Evolutionary conservation across 2,888 invertebrate genomes (phyloP), one percentile per base, ranked within the genome.

Genomic region (Tipula lateralis): DNA sequence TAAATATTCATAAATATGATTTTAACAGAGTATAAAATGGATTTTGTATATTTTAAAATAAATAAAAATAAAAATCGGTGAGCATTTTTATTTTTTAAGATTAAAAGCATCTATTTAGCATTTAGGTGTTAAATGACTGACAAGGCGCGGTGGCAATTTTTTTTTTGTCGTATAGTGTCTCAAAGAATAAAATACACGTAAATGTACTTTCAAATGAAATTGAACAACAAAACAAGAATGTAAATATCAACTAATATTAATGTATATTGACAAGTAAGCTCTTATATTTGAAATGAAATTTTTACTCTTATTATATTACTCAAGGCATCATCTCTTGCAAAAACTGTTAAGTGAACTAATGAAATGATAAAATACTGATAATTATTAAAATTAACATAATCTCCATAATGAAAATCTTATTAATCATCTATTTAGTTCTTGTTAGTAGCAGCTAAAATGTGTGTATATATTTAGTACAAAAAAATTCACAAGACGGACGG

Each of bases 141-240:
- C 88, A 88, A 89, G 89, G 87, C 88, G 88, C 88, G 89, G 89
- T 88, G 88, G 88, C 88, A 90, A 90, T 66, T 66, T 66, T 50
- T 66, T 66, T 24, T 44, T 16, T 50, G 5, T 50, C 39, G 0
- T 66, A 24, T 66, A 66, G 12, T 66, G 66, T 66, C 66, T 66
- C 66, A 66, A 24, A 66, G 66, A 66, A 66, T 66, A 44, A 5
- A 32, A 32, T 39, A 39, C 13, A 13, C 13, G 9, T 66, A 9
- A 24, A 66, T 24, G 66, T 66, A 66, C 66, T 66, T 66, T 66
- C 66, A 66, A 66, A 66, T 66, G 16, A 50, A 36, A 36, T 36
- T 36, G 36, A 36, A 36, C n/a, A n/a, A n/a, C 32, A 44, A 66
- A 66, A 66, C 24, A 66, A 66, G 66, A 66, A 66, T 66, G 66